Base-by-base conservation (phyloP, 2,797 vertebrate genomes). In the Crenuchus spilurus region DNA sequence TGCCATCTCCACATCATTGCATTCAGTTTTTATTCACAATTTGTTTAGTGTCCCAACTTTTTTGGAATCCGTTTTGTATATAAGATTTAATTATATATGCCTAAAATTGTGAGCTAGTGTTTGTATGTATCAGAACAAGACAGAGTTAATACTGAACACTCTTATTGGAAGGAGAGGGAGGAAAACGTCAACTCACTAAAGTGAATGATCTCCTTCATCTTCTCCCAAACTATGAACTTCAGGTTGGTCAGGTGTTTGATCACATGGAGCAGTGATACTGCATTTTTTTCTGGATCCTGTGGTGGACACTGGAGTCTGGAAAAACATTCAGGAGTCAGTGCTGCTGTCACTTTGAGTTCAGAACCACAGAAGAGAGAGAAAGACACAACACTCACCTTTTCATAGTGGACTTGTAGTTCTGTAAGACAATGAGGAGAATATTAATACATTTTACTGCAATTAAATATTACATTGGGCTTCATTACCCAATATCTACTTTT, bases 121-220 rank as follows among this genome's bases (percentile, higher is more conserved):
- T n/a, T n/a, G n/a, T n/a, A n/a, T n/a, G n/a, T n/a, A n/a, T n/a
- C n/a, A n/a, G n/a, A n/a, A n/a, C n/a, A n/a, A n/a, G n/a, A n/a
- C n/a, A n/a, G n/a, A n/a, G n/a, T n/a, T n/a, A n/a, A n/a, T n/a
- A n/a, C n/a, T n/a, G n/a, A n/a, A n/a, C n/a, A n/a, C n/a, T n/a
- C n/a, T n/a, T n/a, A n/a, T n/a, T n/a, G n/a, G n/a, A n/a, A n/a
- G n/a, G n/a, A n/a, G n/a, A n/a, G n/a, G n/a, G n/a, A n/a, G n/a
- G n/a, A n/a, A n/a, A n/a, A n/a, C n/a, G n/a, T n/a, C n/a, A n/a
- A 64, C 80, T 77, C 51, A 82, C 80, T 58, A 51, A 74, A 68
- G 16, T 65, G 62, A 42, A 72, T 44, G 9, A 31, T 69, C 24
- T 49, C 51, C 74, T 62, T 48, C 77, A 79, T 79, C 55, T 68